Base-by-base conservation (phyloP, 2,797 vertebrate species). In the Schizopygopsis pylzovi region DNA sequence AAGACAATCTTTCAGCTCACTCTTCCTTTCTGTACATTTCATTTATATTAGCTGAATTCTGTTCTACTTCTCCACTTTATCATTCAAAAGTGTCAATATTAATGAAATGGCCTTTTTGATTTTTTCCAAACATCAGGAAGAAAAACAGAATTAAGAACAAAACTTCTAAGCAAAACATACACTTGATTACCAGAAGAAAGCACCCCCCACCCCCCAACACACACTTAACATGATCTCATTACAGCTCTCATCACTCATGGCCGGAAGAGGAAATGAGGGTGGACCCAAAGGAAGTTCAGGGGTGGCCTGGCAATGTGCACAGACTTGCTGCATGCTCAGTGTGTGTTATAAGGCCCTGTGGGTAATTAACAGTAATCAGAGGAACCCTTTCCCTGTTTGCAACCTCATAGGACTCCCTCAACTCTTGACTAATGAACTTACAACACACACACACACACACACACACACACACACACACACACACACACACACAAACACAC, bases 281-380 rank as follows among this genome's bases (percentile, higher is more conserved):
- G 86, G 86, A 87, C 70, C 87, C 78, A 87, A 86, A 88, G 90
- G 90, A 90, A 90, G 87, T 87, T 83, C 86, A 87, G 86, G 89
- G 89, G 89, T 89, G 89, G 89, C 87, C 89, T 68, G 83, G 84
- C 87, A 85, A 49, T 52, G 33, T 86, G 79, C 75, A 75, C 71
- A 52, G 71, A 65, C 68, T 82, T 73, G 49, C 85, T 70, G 20
- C 63, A 47, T 61, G 28, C 39, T 80, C 73, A 15, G 81, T 68
- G 73, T 82, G 79, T 90, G 80, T 90, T 89, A 82, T 87, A 86
- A 89, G 88, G 85, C 85, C 85, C 81, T 87, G 72, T 45, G 87
- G 88, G 82, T 90, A 89, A 90, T 90, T 90, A 89, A 88, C 87
- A 86, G 77, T 88, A 90, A 90, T 90, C 90, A 90, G 86, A 88